Base-by-base conservation (phyloP, 2,888 invertebrate species). In the Drosophila prolongata region DNA sequence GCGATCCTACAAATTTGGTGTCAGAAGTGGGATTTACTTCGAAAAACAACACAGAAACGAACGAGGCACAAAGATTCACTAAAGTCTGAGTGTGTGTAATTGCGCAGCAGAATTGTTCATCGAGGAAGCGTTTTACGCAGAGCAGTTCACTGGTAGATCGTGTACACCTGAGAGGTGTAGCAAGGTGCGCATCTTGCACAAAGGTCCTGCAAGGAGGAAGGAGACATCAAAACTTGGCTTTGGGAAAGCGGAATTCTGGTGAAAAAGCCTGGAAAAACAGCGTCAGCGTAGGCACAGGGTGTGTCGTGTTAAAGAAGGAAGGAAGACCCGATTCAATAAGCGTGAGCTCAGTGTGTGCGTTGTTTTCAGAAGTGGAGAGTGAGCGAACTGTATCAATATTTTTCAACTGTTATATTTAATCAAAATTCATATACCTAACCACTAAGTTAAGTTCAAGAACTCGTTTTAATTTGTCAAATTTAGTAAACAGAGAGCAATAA, bases 81-180 rank as follows among this genome's bases (percentile, higher is more conserved):
- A 24, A 24, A 24, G 24, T 24, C 24, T 24, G 4, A 4, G 24
- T 4, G 4, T 24, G 24, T 0, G 24, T 24, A 24, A 24, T 24
- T 24, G 24, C 4, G 24, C 24, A 4, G 24, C 24, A 24, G 24
- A 4, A 24, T 24, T 24, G 24, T 24, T 24, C 24, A 24, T 24
- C 24, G 24, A 24, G 24, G 24, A 3, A 4, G 24, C 24, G 24
- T 24, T 24, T 24, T 24, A 24, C 4, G 3, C 24, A 24, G 24
- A n/a, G 38, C 38, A 38, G 38, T n/a, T 38, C 13, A 38, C n/a
- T 38, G n/a, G 38, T n/a, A 38, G n/a, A n/a, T 38, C 38, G n/a
- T n/a, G 38, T 38, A 38, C 38, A 38, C n/a, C 38, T 13, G n/a
- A 38, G 37, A 38, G 37, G 37, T 38, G 5, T 13, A n/a, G 37